Conservation (phyloP, 2,888 invertebrate genomes). For the Dinocampus coccinellae region DNA sequence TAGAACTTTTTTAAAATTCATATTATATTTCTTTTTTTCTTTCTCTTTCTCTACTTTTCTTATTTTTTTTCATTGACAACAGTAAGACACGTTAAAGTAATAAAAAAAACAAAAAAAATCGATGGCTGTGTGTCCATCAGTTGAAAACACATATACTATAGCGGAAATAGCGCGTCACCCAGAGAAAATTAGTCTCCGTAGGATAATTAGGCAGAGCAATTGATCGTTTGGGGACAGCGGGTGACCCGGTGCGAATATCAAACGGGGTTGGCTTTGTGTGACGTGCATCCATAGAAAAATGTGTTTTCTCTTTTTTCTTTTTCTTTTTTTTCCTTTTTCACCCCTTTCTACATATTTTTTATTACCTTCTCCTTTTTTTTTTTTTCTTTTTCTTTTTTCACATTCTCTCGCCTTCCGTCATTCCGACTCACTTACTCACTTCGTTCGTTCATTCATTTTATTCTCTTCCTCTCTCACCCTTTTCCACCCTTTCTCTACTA, state of each 20-base stretch:
- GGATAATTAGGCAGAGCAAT: conserved; percentile 63
- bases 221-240: conserved; percentile 56
- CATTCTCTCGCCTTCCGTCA: conserved; percentile 7
- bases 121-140: conserved; percentile 10
- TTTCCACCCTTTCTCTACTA: no score
- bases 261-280: conserved; percentile 44
- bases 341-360: background rate
- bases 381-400: no score
- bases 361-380: conserved; percentile 26
- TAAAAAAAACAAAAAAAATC: no score
- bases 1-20: background rate
- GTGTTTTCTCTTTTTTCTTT: conserved; percentile 15
- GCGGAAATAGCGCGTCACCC: conserved; percentile 20
- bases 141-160: background rate
- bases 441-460: conserved; percentile 27
- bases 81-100: background rate
- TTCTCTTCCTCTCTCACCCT: no score
- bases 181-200: conserved; percentile 61
- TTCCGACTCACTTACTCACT: conserved; percentile 13
- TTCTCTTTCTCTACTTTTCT: background rate
- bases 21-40: background rate
- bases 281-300: conserved; percentile 40
- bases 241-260: conserved; percentile 57
- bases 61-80: background rate
- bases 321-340: conserved; percentile 30